Base-by-base conservation (phyloP, 1,140 invertebrate genomes). In the Hirudo medicinalis region DNA sequence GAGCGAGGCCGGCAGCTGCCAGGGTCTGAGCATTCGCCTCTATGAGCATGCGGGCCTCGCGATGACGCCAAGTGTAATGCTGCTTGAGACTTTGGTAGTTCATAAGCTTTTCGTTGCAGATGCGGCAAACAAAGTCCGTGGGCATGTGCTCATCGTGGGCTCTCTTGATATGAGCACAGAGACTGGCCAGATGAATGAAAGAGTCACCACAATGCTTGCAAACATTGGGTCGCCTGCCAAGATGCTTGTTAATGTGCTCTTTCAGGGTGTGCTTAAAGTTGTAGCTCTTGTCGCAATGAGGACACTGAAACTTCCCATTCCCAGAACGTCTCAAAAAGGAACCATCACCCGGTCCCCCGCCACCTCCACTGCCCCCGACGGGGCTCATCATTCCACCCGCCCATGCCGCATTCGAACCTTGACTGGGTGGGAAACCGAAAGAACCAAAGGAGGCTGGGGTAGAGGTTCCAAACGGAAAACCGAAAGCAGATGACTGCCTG, bases 191-290 rank as follows among this genome's bases (percentile, higher is more conserved):
- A 69, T 73, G 72, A 2, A 69, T 70, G 69, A 73, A 73, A 20
- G 72, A 32, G 69, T 73, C 72, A 22, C 72, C 69, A 43, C 72
- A 73, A 32, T 73, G 69, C 57, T 73, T 73, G 69, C 72, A 73
- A 17, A 73, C 72, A 29, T 73, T 67, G 1, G 72, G 72, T 54
- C 72, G 27, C 40, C 55, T 63, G 22, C 72, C 72, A 20, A 71
- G 40, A 43, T 73, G 72, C 25, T 70, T 73, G 72, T 73, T 73
- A 32, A 73, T 73, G 54, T 73, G 72, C 20, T 73, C 72, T 27
- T 73, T 73, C 43, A 73, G 43, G 17, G 72, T 73, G 69, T 73
- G 72, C 54, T 73, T 73, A 57, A 73, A 73, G 29, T 71, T 70
- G 72, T 73, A 73, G 36, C 67, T 49, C 49, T 73, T 73, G 43